Conservation (phyloP, 2,113 vertebrate species). For the Phyllostomus discolor region DNA sequence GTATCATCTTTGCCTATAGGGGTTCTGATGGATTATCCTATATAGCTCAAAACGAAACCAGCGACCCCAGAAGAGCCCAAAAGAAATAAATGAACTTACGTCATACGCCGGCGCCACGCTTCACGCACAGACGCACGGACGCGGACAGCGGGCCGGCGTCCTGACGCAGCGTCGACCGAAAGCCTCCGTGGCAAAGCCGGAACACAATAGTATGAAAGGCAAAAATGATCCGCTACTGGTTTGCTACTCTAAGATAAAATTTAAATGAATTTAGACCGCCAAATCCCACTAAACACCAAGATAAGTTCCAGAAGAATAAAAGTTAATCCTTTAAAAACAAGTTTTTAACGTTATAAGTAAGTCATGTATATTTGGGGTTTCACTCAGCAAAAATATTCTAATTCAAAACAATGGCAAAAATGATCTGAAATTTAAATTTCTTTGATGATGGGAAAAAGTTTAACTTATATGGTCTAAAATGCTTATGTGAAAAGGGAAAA, state of each 20-base stretch:
- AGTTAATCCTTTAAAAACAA: constrained; percentile 16
- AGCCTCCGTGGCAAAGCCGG: not conserved
- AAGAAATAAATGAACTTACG: not conserved
- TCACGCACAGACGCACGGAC: not conserved
- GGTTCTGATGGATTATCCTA: not conserved
- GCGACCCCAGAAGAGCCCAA: not conserved
- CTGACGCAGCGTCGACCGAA: not conserved
- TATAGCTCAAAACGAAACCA: not conserved
- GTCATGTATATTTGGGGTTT: not conserved
- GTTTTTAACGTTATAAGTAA: not conserved
- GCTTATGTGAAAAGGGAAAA: not conserved
- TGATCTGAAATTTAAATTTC: not conserved
- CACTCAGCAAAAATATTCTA: not conserved
- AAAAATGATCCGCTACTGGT: not conserved
- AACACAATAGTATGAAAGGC: not conserved
- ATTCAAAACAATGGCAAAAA: constrained; percentile 38
- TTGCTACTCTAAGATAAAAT: not conserved
- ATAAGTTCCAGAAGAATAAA: constrained; percentile 36
- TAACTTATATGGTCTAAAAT: not conserved
- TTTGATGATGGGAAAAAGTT: not conserved
- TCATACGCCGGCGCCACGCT: not conserved
- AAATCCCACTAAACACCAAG: not conserved
- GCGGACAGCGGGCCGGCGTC: not conserved
- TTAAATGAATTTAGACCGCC: not conserved
- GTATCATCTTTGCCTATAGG: not conserved